Base-by-base conservation (phyloP, 2,888 invertebrate genomes). In the Ferrisia virgata region DNA sequence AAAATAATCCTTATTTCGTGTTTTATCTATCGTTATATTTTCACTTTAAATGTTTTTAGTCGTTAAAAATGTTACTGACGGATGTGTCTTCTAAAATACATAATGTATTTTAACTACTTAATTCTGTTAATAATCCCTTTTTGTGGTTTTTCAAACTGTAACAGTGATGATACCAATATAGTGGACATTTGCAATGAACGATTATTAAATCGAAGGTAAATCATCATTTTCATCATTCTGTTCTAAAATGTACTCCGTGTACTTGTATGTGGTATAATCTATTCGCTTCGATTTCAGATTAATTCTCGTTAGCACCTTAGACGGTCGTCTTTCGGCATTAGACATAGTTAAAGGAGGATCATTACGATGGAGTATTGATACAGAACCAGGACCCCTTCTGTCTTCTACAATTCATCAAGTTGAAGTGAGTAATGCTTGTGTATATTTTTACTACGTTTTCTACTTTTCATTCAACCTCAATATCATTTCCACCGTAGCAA, bases 341-440 rank as follows among this genome's bases (percentile, higher is more conserved):
- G 93, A 96, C 88, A 91, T 93, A 13, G 89, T 91, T 22, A 89
- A 90, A 85, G 92, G 92, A 86, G 94, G 96, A 1, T 89, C 90
- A 85, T 89, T 94, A 86, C 90, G 92, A 83, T 98, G 98, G 98
- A 92, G 92, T 86, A 88, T 96, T 83, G 91, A 93, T 85, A 95
- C 96, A 28, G 94, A 93, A 83, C 91, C 92, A 15, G 92, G 92
- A 25, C 93, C 95, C 0, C 91, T 98, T 86, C 90, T 98, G 40
- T 94, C 95, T 1, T 97, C 98, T 0, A 97, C 94, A 88, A 94
- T 98, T 87, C 96, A 96, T 88, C 93, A 93, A 87, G 90, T 95
- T 86, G 96, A 97, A 91, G 95, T 95, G 90, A 87, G 80, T 28
- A 81, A 33, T n/a, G 8, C 33, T 40, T 78, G 43, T 36, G 36